These are phyloP conservation scores for Anguilla pacifica DNA, from an alignment of 2,797 vertebrate species.

Conservation along the genomic window DNA sequence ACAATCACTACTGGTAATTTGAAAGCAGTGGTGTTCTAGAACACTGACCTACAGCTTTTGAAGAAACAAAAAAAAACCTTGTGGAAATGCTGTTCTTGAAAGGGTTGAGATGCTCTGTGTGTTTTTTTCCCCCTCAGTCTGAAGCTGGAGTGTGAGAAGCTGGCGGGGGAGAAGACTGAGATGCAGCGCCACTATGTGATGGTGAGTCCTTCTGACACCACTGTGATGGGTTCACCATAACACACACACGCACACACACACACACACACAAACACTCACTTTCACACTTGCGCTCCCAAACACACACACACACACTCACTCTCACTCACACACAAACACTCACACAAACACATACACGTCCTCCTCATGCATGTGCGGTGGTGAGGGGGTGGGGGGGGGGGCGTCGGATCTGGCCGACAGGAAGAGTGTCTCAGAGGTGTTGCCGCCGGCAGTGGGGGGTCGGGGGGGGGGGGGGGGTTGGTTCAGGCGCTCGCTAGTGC, in stretches of 20 bases:
- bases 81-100: too few species aligned
- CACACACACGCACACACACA: background rate
- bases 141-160: constrained; percentile 95
- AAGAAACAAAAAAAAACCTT: too few species aligned
- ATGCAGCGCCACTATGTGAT: constrained; percentile 98
- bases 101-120: background rate
- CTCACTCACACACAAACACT: too few species aligned
- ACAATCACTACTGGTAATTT: too few species aligned
- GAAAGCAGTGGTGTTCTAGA: too few species aligned
- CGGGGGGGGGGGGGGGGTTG: background rate
- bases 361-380: background rate
- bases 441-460: background rate
- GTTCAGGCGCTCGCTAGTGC: background rate
- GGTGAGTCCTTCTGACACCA: constrained; percentile 74
- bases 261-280: background rate
- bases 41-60: too few species aligned
- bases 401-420: background rate
- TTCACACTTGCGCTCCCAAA: background rate
- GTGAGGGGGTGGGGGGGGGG: background rate
- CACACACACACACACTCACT: too few species aligned
- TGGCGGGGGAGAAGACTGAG: constrained; percentile 95
- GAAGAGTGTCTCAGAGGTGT: background rate
- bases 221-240: background rate
- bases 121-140: constrained; percentile 68
- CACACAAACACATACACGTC: background rate